Conservation (phyloP, 2,888 invertebrate genomes). For the Eupelmus urozonus region DNA sequence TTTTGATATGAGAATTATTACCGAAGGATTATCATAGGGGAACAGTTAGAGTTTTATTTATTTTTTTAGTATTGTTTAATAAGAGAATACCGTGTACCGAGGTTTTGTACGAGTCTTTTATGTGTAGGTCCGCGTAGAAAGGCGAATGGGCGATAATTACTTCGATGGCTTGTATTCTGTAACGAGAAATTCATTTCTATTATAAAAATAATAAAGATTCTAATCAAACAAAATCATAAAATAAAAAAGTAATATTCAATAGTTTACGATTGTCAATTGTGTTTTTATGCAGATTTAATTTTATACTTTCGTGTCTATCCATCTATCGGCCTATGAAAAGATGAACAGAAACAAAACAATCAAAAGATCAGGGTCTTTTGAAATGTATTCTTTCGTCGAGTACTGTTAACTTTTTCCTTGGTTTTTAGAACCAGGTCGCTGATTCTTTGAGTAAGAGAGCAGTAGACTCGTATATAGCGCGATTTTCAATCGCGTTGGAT, state of each 20-base stretch:
- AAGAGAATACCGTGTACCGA: background rate
- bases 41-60: constrained; percentile 2
- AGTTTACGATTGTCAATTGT: constrained; percentile 1
- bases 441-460: constrained; percentile 37
- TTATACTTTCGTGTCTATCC: constrained; percentile 17
- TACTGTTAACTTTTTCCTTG: background rate
- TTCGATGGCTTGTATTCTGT: no score
- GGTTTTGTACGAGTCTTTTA: background rate
- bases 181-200: no score
- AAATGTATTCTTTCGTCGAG: background rate
- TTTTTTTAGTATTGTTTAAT: background rate
- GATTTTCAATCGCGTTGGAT: constrained; percentile 14
- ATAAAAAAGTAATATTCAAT: background rate
- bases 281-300: background rate
- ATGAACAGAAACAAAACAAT: background rate
- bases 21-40: background rate
- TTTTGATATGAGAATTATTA: constrained; percentile 14
- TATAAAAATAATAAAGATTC: background rate
- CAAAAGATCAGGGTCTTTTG: constrained; percentile 18
- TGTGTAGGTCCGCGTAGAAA: constrained; percentile 4
- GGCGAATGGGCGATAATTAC: no score
- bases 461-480: constrained; percentile 51
- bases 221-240: background rate
- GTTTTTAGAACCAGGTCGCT: background rate
- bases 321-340: constrained; percentile 33